phyloP scores from a whole-genome alignment of 35 echinoderm and acorn worm genomes.

The Strongylocentrotus purpuratus region DNA sequence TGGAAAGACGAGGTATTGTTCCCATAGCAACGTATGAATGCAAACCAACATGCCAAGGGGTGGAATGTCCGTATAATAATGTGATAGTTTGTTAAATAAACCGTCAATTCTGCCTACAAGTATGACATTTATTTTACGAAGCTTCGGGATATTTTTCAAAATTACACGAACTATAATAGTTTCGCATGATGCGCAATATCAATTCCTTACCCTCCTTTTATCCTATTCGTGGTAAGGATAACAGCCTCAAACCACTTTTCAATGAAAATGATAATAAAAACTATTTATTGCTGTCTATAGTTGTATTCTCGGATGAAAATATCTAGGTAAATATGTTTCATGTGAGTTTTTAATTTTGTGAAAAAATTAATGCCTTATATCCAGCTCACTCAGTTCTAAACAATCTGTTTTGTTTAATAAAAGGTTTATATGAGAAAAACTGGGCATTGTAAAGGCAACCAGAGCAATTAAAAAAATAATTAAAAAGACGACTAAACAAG shows the following conservation, averaged over 20 bases:
- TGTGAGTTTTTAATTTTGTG: no score
- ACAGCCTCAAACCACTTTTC: background rate
- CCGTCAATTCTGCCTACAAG: background rate
- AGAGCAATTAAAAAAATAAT: no score
- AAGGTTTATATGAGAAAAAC: no score
- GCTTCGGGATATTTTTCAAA: background rate
- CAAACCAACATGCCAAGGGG: background rate
- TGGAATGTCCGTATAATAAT: background rate
- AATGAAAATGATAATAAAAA: background rate
- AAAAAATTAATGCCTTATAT: no score
- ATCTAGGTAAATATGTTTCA: no score
- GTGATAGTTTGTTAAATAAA: background rate
- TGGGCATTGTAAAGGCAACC: no score
- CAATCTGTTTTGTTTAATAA: no score
- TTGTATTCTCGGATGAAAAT: no score
- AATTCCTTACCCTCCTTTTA: background rate
- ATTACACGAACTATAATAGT: background rate
- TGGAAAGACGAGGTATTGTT: background rate
- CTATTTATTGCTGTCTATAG: background rate
- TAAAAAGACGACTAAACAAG: no score
- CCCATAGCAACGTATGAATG: background rate
- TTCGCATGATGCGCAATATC: background rate
- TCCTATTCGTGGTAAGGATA: background rate
- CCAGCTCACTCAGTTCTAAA: no score
- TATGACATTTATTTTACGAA: background rate